phyloP scores from a whole-genome alignment of 2,888 invertebrate species.

The Macrostomum cliftonense region DNA sequence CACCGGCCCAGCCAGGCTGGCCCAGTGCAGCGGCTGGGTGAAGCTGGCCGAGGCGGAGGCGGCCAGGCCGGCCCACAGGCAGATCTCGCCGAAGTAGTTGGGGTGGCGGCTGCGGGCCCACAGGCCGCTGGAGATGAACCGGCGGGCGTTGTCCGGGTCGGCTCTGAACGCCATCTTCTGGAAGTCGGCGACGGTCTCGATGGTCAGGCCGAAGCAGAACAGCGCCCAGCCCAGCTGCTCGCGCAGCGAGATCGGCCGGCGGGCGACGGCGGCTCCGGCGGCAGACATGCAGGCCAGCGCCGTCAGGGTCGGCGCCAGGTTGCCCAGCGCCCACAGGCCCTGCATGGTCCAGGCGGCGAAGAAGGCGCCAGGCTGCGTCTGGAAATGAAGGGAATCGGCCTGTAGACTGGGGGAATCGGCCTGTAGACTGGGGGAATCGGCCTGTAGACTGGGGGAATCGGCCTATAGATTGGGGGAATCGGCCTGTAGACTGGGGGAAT shows the following conservation, averaged over 20 bases:
- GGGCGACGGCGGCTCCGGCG: slow-evolving; percentile 21
- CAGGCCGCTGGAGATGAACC: slow-evolving; percentile 25
- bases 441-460: too few relatives aligned
- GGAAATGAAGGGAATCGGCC: too few relatives aligned
- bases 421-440: too few relatives aligned
- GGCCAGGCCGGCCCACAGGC: slow-evolving; percentile 30
- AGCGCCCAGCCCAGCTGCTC: slow-evolving; percentile 36
- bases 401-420: too few relatives aligned
- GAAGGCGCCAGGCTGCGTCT: too few relatives aligned
- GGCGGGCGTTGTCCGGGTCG: slow-evolving; percentile 25
- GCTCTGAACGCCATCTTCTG: slow-evolving; percentile 27
- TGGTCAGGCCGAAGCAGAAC: slow-evolving; percentile 27
- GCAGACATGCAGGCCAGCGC: slow-evolving; percentile 11
- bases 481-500: too few relatives aligned
- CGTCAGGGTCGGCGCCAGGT: slow-evolving; percentile 31
- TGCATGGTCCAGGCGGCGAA: background rate
- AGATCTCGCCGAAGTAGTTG: slow-evolving; percentile 33
- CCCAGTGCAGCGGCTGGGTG: slow-evolving; percentile 17
- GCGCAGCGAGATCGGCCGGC: slow-evolving; percentile 20
- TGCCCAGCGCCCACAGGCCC: slow-evolving; percentile 35
- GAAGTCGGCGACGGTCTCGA: slow-evolving; percentile 26
- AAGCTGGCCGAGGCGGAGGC: slow-evolving; percentile 16
- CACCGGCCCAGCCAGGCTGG: slow-evolving; percentile 27
- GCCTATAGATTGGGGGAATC: too few relatives aligned
- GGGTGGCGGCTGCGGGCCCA: slow-evolving; percentile 31